Evolutionary conservation across 2,888 invertebrate species (phyloP).

Genomic region (Lacanobia wlatinum): DNA sequence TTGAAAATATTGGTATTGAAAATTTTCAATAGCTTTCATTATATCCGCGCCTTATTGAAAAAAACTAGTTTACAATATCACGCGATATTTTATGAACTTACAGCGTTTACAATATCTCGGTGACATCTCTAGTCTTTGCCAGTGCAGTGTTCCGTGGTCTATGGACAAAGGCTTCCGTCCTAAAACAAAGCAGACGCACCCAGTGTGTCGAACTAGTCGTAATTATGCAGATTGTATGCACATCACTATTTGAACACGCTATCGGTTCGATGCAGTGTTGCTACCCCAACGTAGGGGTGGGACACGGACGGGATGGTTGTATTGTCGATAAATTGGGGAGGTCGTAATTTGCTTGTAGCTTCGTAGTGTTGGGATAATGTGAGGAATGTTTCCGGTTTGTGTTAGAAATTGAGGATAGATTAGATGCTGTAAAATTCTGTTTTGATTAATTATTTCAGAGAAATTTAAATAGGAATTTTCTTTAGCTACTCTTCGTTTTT

Average conservation of each 20-base stretch:
- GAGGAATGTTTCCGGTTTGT: background rate
- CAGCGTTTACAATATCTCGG: no score
- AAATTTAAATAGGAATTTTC: no score
- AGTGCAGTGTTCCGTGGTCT: background rate
- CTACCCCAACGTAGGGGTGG: slow-evolving; percentile 59
- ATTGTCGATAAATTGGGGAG: slow-evolving; percentile 31
- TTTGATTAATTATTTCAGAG: no score
- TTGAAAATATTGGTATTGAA: no score
- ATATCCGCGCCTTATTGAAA: no score
- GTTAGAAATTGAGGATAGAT: no score
- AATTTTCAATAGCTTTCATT: no score
- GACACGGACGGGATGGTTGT: slow-evolving; percentile 1
- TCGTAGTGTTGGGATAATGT: background rate
- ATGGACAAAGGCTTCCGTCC: background rate
- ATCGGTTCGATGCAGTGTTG: slow-evolving; percentile 73
- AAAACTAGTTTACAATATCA: no score
- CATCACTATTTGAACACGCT: slow-evolving; percentile 80
- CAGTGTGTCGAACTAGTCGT: slow-evolving; percentile 20
- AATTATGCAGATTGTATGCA: slow-evolving; percentile 79
- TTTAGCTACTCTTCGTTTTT: no score
- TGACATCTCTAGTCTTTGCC: no score
- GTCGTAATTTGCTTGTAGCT: background rate
- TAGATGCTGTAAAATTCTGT: no score
- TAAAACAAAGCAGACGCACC: slow-evolving; percentile 21
- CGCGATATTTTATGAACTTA: no score